These are phyloP conservation scores for Phataginus tetradactyla DNA, from an alignment of 2,797 vertebrate genomes.

Conservation along the genomic window DNA sequence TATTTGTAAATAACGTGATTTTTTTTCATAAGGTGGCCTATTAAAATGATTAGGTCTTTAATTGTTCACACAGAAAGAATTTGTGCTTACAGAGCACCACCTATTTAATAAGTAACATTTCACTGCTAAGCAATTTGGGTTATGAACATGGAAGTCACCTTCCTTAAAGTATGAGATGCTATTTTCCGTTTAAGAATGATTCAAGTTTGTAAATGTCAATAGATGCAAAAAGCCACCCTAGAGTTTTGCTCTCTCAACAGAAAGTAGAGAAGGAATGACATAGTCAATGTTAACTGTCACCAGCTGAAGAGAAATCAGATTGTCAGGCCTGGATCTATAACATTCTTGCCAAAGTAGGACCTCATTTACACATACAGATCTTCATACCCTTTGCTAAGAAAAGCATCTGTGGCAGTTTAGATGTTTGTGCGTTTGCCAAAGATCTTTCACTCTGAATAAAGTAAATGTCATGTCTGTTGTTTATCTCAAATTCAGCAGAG, in stretches of 20 bases:
- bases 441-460: conserved; percentile 90
- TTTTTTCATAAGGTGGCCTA: conserved; percentile 77
- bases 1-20: conserved; percentile 84
- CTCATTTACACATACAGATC: conserved; percentile 89
- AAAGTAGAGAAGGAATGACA: conserved; percentile 82
- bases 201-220: conserved; percentile 85
- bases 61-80: conserved; percentile 77
- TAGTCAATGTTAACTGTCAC: conserved; percentile 87
- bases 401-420: conserved; percentile 88
- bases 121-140: conserved; percentile 69
- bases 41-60: conserved; percentile 81
- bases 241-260: conserved; percentile 80
- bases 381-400: conserved; percentile 88
- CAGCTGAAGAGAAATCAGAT: conserved; percentile 85
- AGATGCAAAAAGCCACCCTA: conserved; percentile 81
- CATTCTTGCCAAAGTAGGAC: conserved; percentile 88
- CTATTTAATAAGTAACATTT: conserved; percentile 77
- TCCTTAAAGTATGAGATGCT: conserved; percentile 77
- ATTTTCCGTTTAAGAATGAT: conserved; percentile 77
- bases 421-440: conserved; percentile 88
- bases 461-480: conserved; percentile 90
- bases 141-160: conserved; percentile 81
- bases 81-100: background rate
- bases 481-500: conserved; percentile 88
- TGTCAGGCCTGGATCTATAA: conserved; percentile 86